Conservation (phyloP, 2,888 invertebrate species). For the Mesodorylaimus sp. region DNA sequence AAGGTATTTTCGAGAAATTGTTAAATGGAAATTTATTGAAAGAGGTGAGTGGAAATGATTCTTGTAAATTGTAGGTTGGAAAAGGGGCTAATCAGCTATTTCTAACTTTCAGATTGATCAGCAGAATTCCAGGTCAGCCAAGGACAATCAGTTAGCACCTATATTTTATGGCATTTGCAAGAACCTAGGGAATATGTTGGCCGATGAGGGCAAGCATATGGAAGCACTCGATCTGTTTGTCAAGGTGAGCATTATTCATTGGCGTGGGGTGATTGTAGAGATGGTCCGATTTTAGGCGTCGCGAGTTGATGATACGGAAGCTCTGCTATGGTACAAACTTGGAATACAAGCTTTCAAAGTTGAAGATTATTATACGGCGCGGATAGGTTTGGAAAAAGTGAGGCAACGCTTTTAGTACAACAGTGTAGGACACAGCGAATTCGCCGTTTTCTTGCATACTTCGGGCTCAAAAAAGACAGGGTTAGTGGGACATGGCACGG, state of each 20-base stretch:
- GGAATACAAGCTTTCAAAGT: constrained; percentile 1
- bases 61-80: not conserved
- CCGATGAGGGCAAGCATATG: not conserved
- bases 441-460: too few species aligned
- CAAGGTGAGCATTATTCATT: not conserved
- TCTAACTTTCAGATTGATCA: not conserved
- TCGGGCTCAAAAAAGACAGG: too few species aligned
- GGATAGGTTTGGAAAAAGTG: constrained; percentile 1
- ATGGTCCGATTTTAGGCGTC: not conserved
- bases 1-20: not conserved
- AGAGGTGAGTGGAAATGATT: not conserved
- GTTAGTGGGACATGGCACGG: too few species aligned
- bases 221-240: not conserved
- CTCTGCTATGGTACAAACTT: not conserved
- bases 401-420: too few species aligned
- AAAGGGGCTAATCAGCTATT: not conserved
- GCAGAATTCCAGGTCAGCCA: not conserved
- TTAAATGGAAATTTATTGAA: not conserved
- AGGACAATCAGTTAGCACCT: not conserved
- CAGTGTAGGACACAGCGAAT: too few species aligned
- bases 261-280: not conserved
- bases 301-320: not conserved
- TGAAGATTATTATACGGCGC: not conserved
- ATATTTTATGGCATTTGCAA: not conserved
- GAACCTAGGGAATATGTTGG: not conserved